phyloP scores from a whole-genome alignment of 2,797 vertebrate genomes.

The Sebastes dallii region DNA sequence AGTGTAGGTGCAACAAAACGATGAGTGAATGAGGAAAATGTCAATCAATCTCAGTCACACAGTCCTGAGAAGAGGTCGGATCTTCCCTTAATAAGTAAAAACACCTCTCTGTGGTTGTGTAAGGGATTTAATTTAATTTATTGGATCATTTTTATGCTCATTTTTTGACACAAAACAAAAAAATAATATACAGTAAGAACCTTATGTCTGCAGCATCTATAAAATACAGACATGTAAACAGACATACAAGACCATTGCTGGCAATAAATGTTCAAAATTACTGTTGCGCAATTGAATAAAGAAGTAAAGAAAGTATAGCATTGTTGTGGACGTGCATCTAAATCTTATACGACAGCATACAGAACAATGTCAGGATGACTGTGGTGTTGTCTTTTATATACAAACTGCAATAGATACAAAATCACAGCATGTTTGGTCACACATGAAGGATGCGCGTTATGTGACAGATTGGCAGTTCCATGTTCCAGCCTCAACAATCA shows the following conservation, averaged over 20 bases:
- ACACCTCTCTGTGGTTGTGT: not conserved
- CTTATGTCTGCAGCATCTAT: not conserved
- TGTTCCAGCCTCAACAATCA: conserved; percentile 42
- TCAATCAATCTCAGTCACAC: not conserved
- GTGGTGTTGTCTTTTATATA: conserved; percentile 9
- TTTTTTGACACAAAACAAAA: conserved; percentile 21
- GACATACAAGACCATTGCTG: not conserved
- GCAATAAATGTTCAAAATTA: not conserved
- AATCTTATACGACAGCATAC: not conserved
- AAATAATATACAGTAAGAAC: not conserved
- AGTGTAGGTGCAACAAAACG: not conserved
- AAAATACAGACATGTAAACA: not conserved
- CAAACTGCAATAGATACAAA: conserved; percentile 29
- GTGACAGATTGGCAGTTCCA: conserved; percentile 18
- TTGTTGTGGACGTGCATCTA: not conserved
- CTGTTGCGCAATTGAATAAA: not conserved
- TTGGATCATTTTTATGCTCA: conserved; percentile 2
- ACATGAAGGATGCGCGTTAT: not conserved
- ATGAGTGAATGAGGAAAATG: not conserved
- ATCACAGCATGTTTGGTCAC: not conserved
- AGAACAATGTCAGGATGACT: not conserved
- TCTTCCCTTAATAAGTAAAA: not conserved
- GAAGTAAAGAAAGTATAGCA: conserved; percentile 2
- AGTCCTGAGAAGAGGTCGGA: not conserved
- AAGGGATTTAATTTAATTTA: conserved; percentile 38